phyloP scores from a whole-genome alignment of 2,888 invertebrate genomes.

The Clitarchus hookeri region DNA sequence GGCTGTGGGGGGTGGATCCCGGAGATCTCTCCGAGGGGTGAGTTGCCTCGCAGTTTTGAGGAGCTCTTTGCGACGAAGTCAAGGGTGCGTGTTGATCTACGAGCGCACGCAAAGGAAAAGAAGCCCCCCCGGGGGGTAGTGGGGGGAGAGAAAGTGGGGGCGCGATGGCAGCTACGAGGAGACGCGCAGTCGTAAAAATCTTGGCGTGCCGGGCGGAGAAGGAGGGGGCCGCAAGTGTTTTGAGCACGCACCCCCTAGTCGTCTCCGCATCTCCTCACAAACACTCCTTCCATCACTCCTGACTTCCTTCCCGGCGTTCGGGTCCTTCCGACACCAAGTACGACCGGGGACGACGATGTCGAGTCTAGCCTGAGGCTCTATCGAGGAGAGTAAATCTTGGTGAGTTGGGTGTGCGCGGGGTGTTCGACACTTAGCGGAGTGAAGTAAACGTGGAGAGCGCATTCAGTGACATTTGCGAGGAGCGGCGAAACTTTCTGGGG shows the following conservation, averaged over 20 bases:
- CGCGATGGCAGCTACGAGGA: neutral
- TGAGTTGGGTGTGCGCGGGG: too few relatives aligned
- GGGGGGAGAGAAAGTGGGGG: neutral
- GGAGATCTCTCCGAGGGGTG: neutral
- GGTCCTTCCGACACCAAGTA: too few relatives aligned
- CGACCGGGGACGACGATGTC: too few relatives aligned
- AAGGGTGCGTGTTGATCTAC: slow-evolving; percentile 7
- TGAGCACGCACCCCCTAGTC: neutral
- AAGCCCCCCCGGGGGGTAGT: neutral
- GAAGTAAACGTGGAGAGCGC: too few relatives aligned
- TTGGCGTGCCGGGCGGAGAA: neutral
- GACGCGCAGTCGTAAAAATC: neutral
- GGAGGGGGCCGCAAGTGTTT: neutral
- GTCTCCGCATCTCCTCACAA: neutral
- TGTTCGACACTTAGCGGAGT: too few relatives aligned
- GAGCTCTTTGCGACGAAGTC: neutral
- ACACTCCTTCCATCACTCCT: too few relatives aligned
- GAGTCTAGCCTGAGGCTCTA: too few relatives aligned
- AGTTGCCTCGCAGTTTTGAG: neutral
- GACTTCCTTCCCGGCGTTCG: too few relatives aligned
- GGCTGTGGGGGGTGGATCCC: neutral
- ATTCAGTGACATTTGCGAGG: too few relatives aligned
- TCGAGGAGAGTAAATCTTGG: too few relatives aligned
- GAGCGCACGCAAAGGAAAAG: neutral
- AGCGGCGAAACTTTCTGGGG: too few relatives aligned